Evolutionary conservation across 2,888 invertebrate species (phyloP), one percentile per base, ranked within the genome.

Genomic region (Cerceris rybyensis): DNA sequence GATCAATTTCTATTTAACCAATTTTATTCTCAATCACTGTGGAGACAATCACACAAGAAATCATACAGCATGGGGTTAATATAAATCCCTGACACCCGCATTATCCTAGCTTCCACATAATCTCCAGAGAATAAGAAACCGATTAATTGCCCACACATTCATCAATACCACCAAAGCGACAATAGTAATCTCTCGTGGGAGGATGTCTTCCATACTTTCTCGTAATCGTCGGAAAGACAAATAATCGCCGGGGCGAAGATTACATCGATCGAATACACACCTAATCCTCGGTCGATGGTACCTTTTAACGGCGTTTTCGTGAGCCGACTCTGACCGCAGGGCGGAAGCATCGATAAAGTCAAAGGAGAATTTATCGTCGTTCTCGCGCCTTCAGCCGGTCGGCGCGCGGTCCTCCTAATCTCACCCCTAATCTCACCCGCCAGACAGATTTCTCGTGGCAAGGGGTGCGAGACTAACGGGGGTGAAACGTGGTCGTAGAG

Each of bases 291-390:
- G 28, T 46, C 59, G 72, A 66, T 82, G 79, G 75, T 72, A 69
- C 78, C 82, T 75, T 84, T 83, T 83, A 83, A 83, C 75, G 75
- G 73, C 78, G 58, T 66, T 73, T 78, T 67, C 74, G 83, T 66
- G 84, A 63, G 73, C 46, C 76, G 75, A 82, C 72, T 83, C 70
- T 78, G 82, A 82, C 70, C 75, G 70, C 69, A 66, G 67, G 64
- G 54, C 11, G 66, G 70, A 64, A 68, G 78, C 76, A 69, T 72
- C 81, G 85, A 85, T 85, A 85, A 85, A 84, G 84, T 82, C 86
- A 79, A 86, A 86, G 82, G 74, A 82, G 75, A 67, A 85, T 85
- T 85, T 85, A 85, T 85, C 78, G 85, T 65, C 46, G 74, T 66
- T 77, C 75, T 75, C 75, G 78, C 78, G 73, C 71, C 75, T 75